These are phyloP conservation scores for Micromesistius poutassou DNA, from an alignment of 2,797 vertebrate genomes.

Conservation along the genomic window DNA sequence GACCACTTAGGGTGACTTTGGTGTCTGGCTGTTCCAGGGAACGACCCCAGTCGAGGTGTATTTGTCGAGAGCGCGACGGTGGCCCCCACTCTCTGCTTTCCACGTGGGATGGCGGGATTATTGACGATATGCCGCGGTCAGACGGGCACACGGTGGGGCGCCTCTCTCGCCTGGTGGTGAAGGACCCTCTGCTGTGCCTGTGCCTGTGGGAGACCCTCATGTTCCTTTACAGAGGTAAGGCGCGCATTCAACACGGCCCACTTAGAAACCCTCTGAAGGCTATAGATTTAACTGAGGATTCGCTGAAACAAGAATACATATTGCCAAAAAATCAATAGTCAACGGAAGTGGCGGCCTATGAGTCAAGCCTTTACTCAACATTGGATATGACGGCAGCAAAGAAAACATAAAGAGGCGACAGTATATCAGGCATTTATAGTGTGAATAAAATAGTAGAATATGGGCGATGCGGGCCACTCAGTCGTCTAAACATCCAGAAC, in stretches of 20 bases:
- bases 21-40: slow-evolving; percentile 53
- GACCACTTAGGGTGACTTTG: slow-evolving; percentile 20
- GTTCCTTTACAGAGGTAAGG: slow-evolving; percentile 96
- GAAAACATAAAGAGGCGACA: neutral
- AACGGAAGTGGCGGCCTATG: neutral
- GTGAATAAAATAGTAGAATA: neutral
- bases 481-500: neutral
- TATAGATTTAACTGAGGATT: neutral
- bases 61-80: slow-evolving; percentile 73
- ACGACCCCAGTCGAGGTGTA: slow-evolving; percentile 74
- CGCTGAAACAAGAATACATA: neutral
- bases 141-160: slow-evolving; percentile 67
- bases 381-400: neutral
- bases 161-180: slow-evolving; percentile 84
- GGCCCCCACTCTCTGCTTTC: slow-evolving; percentile 77
- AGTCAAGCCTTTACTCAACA: neutral
- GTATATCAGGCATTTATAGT: neutral
- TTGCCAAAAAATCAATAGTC: neutral
- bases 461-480: neutral
- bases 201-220: slow-evolving; percentile 89
- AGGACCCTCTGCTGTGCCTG: slow-evolving; percentile 84
- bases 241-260: neutral
- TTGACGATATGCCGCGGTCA: slow-evolving; percentile 66
- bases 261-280: neutral
- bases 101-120: slow-evolving; percentile 71